A percentile compares a stretch with the other conserved stretches of the same genome.
Conservation (phyloP, 2,888 invertebrate genomes). For the Cerastis rubricosa region DNA sequence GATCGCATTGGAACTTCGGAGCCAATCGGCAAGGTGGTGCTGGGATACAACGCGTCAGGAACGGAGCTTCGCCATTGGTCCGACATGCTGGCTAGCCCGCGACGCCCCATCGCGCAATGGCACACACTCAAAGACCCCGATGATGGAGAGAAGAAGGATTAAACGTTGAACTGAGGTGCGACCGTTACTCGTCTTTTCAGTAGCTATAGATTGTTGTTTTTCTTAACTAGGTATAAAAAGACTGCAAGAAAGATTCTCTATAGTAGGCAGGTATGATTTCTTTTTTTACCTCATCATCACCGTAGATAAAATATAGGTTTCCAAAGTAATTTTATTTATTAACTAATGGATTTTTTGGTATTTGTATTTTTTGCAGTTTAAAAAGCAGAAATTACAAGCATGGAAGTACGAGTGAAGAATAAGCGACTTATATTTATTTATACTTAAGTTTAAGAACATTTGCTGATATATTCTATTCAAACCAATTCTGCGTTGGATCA, state of each 20-base stretch:
- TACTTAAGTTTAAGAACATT: constrained; percentile 46
- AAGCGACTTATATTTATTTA: constrained; percentile 61
- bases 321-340: neutral
- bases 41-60: constrained; percentile 99
- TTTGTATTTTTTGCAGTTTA: constrained; percentile 60
- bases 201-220: constrained; percentile 14
- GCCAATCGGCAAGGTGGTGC: constrained; percentile 99
- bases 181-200: neutral
- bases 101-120: constrained; percentile 99
- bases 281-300: constrained; percentile 16
- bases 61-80: constrained; percentile 99
- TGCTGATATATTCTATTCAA: constrained; percentile 41
- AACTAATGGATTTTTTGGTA: constrained; percentile 1
- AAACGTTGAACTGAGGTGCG: constrained; percentile 79
- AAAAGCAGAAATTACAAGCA: constrained; percentile 61
- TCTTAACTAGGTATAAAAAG: constrained; percentile 10
- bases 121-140: constrained; percentile 99
- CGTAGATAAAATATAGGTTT: constrained; percentile 1
- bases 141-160: constrained; percentile 97
- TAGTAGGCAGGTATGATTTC: constrained; percentile 34
- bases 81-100: constrained; percentile 99
- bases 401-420: constrained; percentile 69
- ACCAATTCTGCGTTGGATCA: constrained; percentile 33
- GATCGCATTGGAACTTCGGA: constrained; percentile 99
- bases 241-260: constrained; percentile 14